Evolutionary conservation across 53 echinoderm and acorn worm genomes (phyloP).

Genomic region (Henricia sp.): DNA sequence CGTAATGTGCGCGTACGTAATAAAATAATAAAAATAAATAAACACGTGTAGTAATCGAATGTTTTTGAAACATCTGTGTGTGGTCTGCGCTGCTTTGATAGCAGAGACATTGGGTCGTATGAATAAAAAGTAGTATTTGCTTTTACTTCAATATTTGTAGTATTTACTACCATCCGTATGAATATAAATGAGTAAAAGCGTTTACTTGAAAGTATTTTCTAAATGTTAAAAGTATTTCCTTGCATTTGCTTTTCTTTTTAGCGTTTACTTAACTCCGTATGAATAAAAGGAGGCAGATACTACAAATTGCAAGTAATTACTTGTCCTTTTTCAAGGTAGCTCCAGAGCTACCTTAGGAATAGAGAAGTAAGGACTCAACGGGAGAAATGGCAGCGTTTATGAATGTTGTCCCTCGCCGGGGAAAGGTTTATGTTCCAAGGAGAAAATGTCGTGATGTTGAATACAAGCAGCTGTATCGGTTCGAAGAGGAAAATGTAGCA

Average conservation of each 20-base stretch:
- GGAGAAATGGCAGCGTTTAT: neutral
- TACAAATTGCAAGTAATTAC: neutral
- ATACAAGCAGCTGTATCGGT: slow-evolving; percentile 20
- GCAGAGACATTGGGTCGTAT: no score
- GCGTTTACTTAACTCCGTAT: slow-evolving; percentile 3
- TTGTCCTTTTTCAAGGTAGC: slow-evolving; percentile 4
- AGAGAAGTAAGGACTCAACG: neutral
- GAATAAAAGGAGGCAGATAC: slow-evolving; percentile 4
- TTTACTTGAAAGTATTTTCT: slow-evolving; percentile 25
- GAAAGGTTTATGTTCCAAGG: slow-evolving; percentile 5
- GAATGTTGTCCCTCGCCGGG: neutral
- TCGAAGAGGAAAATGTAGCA: neutral
- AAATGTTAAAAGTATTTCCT: slow-evolving; percentile 16
- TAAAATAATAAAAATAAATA: no score
- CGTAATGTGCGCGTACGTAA: no score
- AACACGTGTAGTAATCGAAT: no score
- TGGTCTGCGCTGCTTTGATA: no score
- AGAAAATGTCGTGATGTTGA: slow-evolving; percentile 2
- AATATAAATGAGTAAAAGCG: slow-evolving; percentile 5
- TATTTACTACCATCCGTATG: no score
- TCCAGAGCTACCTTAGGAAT: neutral
- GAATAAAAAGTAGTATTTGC: no score
- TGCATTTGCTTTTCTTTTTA: slow-evolving; percentile 2
- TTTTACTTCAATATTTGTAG: no score
- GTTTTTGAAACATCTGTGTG: no score